Conservation (phyloP, 2,888 invertebrate genomes). For the Acheta domesticus region DNA sequence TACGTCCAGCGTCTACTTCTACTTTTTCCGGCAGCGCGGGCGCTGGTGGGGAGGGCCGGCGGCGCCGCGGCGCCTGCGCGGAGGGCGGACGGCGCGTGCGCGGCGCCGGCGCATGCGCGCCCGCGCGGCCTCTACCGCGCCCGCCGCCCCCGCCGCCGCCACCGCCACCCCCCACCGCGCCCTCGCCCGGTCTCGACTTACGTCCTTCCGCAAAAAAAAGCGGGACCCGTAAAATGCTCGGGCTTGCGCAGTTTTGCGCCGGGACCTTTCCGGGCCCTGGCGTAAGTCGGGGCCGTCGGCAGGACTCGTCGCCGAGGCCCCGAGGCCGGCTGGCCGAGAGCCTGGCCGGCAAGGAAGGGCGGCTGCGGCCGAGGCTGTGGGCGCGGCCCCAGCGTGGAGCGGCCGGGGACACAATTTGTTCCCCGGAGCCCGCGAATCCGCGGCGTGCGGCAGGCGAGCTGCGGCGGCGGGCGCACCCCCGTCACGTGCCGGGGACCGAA, state of each 20-base stretch:
- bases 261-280: neutral
- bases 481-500: neutral
- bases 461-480: neutral
- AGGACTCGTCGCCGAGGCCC: neutral
- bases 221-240: neutral
- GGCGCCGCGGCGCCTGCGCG: neutral
- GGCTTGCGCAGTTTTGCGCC: neutral
- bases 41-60: neutral
- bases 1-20: conserved; percentile 18
- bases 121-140: neutral
- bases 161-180: neutral
- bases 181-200: neutral
- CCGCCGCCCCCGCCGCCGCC: neutral
- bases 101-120: conserved; percentile 1
- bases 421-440: neutral
- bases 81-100: neutral
- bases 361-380: neutral
- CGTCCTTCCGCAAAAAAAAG: neutral
- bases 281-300: neutral
- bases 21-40: neutral
- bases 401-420: neutral
- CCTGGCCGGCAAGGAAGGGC: conserved; percentile 4
- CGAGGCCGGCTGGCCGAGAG: neutral
- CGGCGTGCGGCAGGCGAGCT: neutral
- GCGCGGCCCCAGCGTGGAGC: neutral